Evolutionary conservation across 1,140 invertebrate species (phyloP), one percentile per base, ranked within the genome.

Genomic region (Sinella curviseta): DNA sequence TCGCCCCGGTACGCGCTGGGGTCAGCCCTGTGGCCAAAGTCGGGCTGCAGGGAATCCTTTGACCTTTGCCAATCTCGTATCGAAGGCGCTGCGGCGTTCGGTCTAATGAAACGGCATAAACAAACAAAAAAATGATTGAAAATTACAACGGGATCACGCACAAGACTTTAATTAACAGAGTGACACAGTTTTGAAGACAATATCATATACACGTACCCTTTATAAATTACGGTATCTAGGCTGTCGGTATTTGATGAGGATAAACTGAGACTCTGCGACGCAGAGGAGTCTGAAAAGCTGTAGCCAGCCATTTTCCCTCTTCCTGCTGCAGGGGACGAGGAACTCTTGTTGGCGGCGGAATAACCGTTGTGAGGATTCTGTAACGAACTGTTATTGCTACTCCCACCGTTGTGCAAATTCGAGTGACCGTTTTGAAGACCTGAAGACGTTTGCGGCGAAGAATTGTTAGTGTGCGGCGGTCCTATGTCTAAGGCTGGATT

Each of bases 221-320:
- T 83, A 67, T 81, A 83, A 76, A 83, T 83, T 34, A 83, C 82
- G 75, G 82, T 83, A 70, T 83, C 82, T 33, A 83, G 60, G 39
- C 82, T 83, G 73, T 83, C 82, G 28, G 82, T 74, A 54, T 78
- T 83, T 0, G 82, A 83, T 4, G 79, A 81, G 48, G 82, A 83
- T 75, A 83, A 67, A 48, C 82, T 83, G 8, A 34, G 77, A 78
- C 77, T 83, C 65, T 78, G 82, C 16, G 80, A 80, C 55, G 65
- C 73, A 36, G 82, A 83, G 26, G 82, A 81, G 76, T 79, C 77
- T 17, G 82, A 76, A 55, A 77, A 80, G 77, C 20, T 77, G 65
- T 79, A 80, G 0, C 57, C 74, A 36, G 77, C 73, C 80, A 79
- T 80, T 74, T 82, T 83, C 36, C 78, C 74, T 48, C 67, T 48